Base-by-base conservation (phyloP, 2,797 vertebrate species). In the Lateolabrax maculatus region DNA sequence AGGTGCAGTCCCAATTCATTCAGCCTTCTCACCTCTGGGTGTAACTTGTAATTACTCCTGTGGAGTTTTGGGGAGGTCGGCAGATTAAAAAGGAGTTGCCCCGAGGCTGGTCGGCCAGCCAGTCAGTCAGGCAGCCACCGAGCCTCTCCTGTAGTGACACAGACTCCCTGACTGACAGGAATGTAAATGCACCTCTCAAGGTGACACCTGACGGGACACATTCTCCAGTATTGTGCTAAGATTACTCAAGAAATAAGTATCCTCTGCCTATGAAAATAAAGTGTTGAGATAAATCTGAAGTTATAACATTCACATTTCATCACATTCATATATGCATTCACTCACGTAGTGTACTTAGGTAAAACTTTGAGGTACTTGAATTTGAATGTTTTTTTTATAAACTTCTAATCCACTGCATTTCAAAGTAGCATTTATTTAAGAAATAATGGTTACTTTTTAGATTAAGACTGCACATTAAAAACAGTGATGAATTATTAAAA, bases 31-130 rank as follows among this genome's bases (percentile, higher is more conserved):
- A 91, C 92, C 92, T 82, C 65, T 87, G 88, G 84, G 85, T 93
- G 78, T 77, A 81, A 74, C 75, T 65, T 92, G 89, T 91, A 92
- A 94, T 93, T 83, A 92, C 87, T 91, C 73, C 66, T 55, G 73
- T 74, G 63, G 73, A 76, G 84, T 79, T 80, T 77, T 78, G 71
- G 72, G 80, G 77, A 80, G 58, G 76, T 63, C 79, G 79, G 75
- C 79, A 90, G 91, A 94, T 93, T 93, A 91, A 90, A 90, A 85
- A 73, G 63, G 37, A 84, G 84, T 72, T 34, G 61, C 84, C 86
- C 83, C n/a, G 66, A 80, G 88, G 90, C 80, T 0, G 19, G 63
- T 36, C 23, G 72, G 80, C 39, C 76, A 49, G 75, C 29, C 71
- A 65, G 71, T 67, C 67, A 21, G 75, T 39, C 13, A 60, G 63